Conservation (phyloP, 2,888 invertebrate species). For the Chymomyza caudatula region DNA sequence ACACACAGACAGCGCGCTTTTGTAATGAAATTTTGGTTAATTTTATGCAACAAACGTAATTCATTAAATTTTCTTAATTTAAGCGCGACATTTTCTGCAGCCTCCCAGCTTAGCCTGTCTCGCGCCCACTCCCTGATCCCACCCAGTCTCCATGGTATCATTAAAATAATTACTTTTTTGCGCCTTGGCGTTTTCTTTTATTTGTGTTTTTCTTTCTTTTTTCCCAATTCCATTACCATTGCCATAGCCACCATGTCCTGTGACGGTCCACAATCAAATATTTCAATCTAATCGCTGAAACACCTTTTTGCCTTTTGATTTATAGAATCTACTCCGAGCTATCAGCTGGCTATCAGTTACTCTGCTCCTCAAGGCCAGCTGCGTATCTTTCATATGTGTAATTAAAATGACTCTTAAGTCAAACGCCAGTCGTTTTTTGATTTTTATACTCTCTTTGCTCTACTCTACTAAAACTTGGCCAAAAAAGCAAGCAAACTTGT, state of each 20-base stretch:
- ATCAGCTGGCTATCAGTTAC: neutral
- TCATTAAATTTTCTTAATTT: slow-evolving; percentile 47
- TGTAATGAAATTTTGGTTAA: slow-evolving; percentile 34
- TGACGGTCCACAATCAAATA: slow-evolving; percentile 35
- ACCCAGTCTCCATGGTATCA: slow-evolving; percentile 42
- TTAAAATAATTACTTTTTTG: slow-evolving; percentile 56
- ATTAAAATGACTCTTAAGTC: slow-evolving; percentile 50
- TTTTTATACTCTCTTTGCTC: too few relatives aligned
- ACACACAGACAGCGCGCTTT: neutral
- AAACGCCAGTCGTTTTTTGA: too few relatives aligned
- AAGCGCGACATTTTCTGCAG: slow-evolving; percentile 1
- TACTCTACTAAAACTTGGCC: neutral
- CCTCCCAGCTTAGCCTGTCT: neutral
- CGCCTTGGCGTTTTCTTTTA: slow-evolving; percentile 11
- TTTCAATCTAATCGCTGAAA: slow-evolving; percentile 46
- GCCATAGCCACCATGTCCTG: neutral
- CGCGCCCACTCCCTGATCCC: neutral
- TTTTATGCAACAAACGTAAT: slow-evolving; percentile 42
- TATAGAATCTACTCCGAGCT: slow-evolving; percentile 19
- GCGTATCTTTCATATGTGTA: slow-evolving; percentile 46
- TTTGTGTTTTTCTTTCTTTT: neutral
- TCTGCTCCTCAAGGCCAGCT: neutral
- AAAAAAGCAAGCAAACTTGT: too few relatives aligned
- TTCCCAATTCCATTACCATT: neutral
- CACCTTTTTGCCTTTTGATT: slow-evolving; percentile 49